Base-by-base conservation (phyloP, 2,797 vertebrate genomes). In the Merluccius polli region DNA sequence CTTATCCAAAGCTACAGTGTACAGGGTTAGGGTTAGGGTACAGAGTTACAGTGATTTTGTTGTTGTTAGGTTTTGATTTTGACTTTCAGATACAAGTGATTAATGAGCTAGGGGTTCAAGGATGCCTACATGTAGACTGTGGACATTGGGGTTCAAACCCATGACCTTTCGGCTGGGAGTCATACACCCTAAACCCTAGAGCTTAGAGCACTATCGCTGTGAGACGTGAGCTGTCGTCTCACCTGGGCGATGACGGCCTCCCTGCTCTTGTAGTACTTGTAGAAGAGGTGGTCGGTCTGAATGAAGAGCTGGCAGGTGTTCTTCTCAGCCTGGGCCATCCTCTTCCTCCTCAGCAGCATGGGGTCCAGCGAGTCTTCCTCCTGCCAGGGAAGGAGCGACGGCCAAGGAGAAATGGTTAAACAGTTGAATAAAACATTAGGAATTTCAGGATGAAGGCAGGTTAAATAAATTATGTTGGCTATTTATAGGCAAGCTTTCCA, bases 291-390 rank as follows among this genome's bases (percentile, higher is more conserved):
- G 90, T 99, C 97, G 0, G 98, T 99, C 91, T 99, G 98, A 85
- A 99, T 98, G 83, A 97, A 99, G 8, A 99, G 95, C 90, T 98
- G 97, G 78, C 97, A 99, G 0, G 97, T 99, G 87, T 99, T 99
- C 84, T 95, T 98, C 89, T 98, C 97, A 67, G 93, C 94, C 90
- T 95, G 95, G 15, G 96, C 92, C 84, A 97, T 97, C 88, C 98
- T 95, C 82, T 91, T 97, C 88, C 89, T 97, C 86, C 98, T 95
- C 85, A 96, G 88, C 80, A 96, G 86, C 82, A 95, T 91, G 0
- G 94, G 93, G 4, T 92, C 93, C 21, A 82, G 78, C 1, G 73
- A 75, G 33, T 29, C 77, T 0, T 30, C 65, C 33, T 78, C 70
- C 72, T 87, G 67, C 12, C 67, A 18, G 59, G 59, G 59, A 2